phyloP scores from a whole-genome alignment of 2,888 invertebrate genomes.

The Lomographa bimaculata region DNA sequence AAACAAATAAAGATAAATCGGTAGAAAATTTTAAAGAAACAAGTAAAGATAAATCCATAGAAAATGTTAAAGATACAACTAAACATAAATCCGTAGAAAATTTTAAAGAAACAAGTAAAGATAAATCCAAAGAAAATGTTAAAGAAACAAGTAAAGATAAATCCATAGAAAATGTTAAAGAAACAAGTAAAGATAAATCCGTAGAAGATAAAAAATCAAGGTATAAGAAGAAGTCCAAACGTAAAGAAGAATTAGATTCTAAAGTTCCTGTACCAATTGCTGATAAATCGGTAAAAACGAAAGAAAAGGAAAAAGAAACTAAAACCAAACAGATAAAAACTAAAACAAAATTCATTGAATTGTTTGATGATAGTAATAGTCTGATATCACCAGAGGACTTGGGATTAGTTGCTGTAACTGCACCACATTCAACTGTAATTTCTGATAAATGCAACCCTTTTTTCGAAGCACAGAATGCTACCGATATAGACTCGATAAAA shows the following conservation, averaged over 20 bases:
- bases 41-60: too few relatives aligned
- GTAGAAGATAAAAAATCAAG: conserved; percentile 41
- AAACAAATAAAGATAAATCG: too few relatives aligned
- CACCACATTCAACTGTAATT: conserved; percentile 18
- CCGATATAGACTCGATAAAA: conserved; percentile 36
- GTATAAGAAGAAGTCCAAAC: conserved; percentile 42
- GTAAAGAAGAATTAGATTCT: conserved; percentile 32
- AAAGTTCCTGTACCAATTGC: conserved; percentile 17
- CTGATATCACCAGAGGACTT: conserved; percentile 73
- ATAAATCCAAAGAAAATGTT: too few relatives aligned
- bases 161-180: too few relatives aligned
- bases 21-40: too few relatives aligned
- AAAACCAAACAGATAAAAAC: conserved; percentile 38
- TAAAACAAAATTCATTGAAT: conserved; percentile 58
- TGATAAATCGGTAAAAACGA: conserved; percentile 20
- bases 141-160: too few relatives aligned
- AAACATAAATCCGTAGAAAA: too few relatives aligned
- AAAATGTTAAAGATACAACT: too few relatives aligned
- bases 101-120: too few relatives aligned
- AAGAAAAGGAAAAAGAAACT: conserved; percentile 14
- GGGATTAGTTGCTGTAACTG: conserved; percentile 43
- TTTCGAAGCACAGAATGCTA: conserved; percentile 64
- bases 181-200: conserved; percentile 13
- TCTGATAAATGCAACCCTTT: conserved; percentile 46
- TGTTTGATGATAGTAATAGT: conserved; percentile 73